phyloP scores from a whole-genome alignment of 2,888 invertebrate genomes.

The Pristionchus entomophagus region DNA sequence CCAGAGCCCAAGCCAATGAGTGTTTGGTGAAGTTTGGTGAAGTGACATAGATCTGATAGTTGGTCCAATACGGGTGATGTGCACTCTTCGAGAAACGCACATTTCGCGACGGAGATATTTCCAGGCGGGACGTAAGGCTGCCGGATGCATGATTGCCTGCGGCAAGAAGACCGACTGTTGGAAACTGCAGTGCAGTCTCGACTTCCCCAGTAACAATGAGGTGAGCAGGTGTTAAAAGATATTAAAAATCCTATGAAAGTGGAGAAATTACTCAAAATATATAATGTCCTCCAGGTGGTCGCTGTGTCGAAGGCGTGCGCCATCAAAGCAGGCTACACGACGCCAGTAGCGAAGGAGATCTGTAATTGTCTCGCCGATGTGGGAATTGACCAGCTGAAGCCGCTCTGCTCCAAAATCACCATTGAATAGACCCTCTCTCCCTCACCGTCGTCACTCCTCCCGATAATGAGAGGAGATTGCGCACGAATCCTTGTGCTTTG shows the following conservation, averaged over 20 bases:
- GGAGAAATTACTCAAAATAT: not conserved
- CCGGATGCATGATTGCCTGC: slow-evolving; percentile 1
- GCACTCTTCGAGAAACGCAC: too few species aligned
- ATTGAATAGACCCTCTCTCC: not conserved
- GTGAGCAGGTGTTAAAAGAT: not conserved
- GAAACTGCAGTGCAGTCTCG: not conserved
- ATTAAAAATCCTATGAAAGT: not conserved
- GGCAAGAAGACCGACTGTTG: not conserved
- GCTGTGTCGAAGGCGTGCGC: slow-evolving; percentile 55
- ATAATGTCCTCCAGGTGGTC: not conserved
- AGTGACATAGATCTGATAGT: too few species aligned
- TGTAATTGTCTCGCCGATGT: slow-evolving; percentile 68
- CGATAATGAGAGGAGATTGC: too few species aligned
- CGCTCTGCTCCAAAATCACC: slow-evolving; percentile 39
- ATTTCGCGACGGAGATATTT: not conserved
- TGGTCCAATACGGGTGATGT: too few species aligned
- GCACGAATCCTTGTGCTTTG: too few species aligned
- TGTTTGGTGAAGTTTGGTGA: too few species aligned
- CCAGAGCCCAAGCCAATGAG: too few species aligned
- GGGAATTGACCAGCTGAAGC: slow-evolving; percentile 56
- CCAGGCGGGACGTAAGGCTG: not conserved
- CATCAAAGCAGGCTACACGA: slow-evolving; percentile 70
- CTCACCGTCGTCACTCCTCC: too few species aligned
- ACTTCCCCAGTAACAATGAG: not conserved
- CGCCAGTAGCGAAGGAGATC: slow-evolving; percentile 63